Conservation (phyloP, 2,113 vertebrate species). For the Laticauda colubrina region DNA sequence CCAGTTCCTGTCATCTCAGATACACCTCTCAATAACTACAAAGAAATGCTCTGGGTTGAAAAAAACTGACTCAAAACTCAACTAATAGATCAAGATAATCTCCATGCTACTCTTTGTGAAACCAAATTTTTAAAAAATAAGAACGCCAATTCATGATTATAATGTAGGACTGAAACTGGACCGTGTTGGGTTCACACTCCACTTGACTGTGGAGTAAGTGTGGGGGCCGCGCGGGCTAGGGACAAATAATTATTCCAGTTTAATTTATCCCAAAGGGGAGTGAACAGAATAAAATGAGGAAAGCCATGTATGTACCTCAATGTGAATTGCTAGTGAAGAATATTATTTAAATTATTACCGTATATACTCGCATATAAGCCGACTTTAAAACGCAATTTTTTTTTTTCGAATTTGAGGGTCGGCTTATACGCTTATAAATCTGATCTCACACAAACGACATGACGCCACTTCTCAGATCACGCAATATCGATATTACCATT, state of each 20-base stretch:
- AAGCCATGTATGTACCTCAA: not conserved
- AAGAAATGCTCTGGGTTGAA: not conserved
- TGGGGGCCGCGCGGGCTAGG: fast-evolving
- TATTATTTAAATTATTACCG: not conserved
- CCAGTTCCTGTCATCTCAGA: not conserved
- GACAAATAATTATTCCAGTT: not conserved
- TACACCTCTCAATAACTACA: not conserved
- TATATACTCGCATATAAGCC: too few relatives aligned
- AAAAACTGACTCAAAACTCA: not conserved
- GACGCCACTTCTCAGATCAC: too few relatives aligned
- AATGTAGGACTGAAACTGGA: not conserved
- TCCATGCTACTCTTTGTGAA: not conserved
- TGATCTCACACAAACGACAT: too few relatives aligned
- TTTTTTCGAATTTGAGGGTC: too few relatives aligned
- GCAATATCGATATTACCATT: too few relatives aligned
- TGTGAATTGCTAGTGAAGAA: not conserved
- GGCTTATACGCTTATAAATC: too few relatives aligned
- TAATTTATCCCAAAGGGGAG: not conserved
- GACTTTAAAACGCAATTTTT: too few relatives aligned
- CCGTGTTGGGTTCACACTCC: not conserved
- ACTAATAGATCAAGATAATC: not conserved
- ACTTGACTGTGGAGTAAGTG: not conserved
- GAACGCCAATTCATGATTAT: not conserved
- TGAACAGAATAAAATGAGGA: not conserved
- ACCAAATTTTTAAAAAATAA: not conserved